Conservation (phyloP, 1,140 invertebrate species). For the Eupristina koningsbergeri region DNA sequence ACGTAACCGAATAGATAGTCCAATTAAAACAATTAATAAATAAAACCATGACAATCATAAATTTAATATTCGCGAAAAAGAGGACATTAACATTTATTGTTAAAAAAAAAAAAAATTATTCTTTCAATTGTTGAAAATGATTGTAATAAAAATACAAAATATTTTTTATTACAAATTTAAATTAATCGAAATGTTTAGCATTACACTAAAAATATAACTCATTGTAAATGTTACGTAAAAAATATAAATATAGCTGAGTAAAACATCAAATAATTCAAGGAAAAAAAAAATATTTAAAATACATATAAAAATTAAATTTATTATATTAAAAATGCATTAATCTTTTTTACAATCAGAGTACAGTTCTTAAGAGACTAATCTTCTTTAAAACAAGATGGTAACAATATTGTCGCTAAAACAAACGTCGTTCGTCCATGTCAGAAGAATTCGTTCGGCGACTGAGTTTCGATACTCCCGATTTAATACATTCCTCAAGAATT, state of each 20-base stretch:
- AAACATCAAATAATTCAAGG: background rate
- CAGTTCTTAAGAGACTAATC: background rate
- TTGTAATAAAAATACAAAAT: no score
- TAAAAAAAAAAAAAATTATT: no score
- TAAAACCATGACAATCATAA: no score
- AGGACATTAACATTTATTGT: no score
- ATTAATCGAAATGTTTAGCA: no score
- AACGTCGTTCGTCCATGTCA: background rate
- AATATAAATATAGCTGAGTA: background rate
- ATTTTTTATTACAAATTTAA: no score
- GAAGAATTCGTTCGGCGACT: background rate
- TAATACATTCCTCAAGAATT: conserved; percentile 62
- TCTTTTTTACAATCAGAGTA: conserved; percentile 29
- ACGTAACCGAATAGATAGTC: no score
- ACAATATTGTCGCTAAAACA: conserved; percentile 38
- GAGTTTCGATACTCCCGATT: conserved; percentile 65
- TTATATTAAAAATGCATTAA: conserved; percentile 42
- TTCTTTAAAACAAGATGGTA: conserved; percentile 25
- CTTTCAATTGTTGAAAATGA: no score
- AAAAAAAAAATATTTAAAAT: background rate
- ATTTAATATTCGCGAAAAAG: no score
- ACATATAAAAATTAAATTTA: conserved; percentile 52
- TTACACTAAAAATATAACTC: no score
- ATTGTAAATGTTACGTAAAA: no score
- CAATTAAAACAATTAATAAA: no score